Evolutionary conservation across 2,113 vertebrate species (phyloP).

Genomic region (Zosterops borbonicus): DNA sequence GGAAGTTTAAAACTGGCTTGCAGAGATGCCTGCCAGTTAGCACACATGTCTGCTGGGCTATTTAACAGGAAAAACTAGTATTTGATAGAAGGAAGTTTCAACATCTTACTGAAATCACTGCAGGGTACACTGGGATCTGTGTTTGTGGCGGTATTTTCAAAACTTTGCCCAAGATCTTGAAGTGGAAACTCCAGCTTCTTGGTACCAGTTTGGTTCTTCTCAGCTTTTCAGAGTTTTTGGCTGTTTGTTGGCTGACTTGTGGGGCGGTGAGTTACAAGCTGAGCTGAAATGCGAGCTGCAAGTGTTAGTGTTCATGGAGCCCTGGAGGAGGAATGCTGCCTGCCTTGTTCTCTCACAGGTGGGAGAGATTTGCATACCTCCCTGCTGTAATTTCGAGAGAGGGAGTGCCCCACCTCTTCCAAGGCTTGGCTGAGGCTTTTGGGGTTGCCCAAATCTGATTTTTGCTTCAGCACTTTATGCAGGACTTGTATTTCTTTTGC

Average conservation of each 20-base stretch:
- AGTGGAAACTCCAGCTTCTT: not conserved
- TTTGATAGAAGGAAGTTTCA: conserved; percentile 10
- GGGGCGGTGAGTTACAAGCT: not conserved
- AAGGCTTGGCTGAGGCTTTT: not conserved
- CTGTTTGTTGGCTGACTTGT: not conserved
- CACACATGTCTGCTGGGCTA: not conserved
- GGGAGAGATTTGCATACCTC: conserved; percentile 45
- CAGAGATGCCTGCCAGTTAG: not conserved
- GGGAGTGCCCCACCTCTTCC: not conserved
- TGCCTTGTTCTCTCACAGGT: conserved; percentile 7
- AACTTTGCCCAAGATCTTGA: not conserved
- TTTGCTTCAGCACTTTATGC: not conserved
- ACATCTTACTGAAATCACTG: not conserved
- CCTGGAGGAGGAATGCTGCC: conserved; percentile 46
- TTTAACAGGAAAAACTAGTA: conserved; percentile 33
- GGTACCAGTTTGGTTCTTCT: not conserved
- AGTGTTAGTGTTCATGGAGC: not conserved
- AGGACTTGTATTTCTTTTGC: not conserved
- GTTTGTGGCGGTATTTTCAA: not conserved
- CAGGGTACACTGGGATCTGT: not conserved
- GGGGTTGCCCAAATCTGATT: not conserved
- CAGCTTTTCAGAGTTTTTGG: not conserved
- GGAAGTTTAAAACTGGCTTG: not conserved
- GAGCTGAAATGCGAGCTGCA: conserved; percentile 7
- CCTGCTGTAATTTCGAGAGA: not conserved